A percentile compares a stretch with the other conserved stretches of the same genome.
Conservation (phyloP, 2,888 invertebrate genomes). For the Callyntrura guangdongensis region DNA sequence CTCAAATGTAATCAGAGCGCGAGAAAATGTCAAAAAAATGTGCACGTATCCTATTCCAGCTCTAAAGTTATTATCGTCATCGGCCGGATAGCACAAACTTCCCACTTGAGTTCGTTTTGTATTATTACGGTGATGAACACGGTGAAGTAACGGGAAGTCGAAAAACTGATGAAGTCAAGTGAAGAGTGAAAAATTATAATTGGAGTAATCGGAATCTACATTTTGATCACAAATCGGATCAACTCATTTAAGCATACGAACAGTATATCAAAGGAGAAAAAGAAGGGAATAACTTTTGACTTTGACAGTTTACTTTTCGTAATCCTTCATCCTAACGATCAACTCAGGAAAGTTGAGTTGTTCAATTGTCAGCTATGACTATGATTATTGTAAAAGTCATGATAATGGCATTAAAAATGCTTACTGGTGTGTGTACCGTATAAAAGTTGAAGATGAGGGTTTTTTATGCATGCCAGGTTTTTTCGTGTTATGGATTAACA, state of each 20-base stretch:
- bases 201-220: conserved; percentile 22
- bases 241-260: neutral
- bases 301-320: neutral
- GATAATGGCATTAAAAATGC: neutral
- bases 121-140: neutral
- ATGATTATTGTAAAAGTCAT: neutral
- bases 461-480: neutral
- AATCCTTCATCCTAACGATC: neutral
- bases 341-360: neutral
- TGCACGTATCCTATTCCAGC: conserved; percentile 18
- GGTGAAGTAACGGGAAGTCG: neutral
- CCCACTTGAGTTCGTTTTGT: neutral
- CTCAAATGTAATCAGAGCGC: neutral
- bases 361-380: neutral
- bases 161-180: neutral
- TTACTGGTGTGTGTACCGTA: neutral
- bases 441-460: too few species aligned
- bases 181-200: conserved; percentile 30
- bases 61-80: conserved; percentile 10
- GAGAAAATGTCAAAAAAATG: neutral
- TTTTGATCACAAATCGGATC: neutral
- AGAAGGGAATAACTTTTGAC: neutral
- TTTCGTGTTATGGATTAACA: neutral
- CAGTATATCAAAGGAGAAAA: neutral
- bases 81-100: neutral